Percentiles rank a stretch among this genome's conserved stretches.
Evolutionary conservation across 2,113 vertebrate species (phyloP).

Genomic region (Heliornis fulica): DNA sequence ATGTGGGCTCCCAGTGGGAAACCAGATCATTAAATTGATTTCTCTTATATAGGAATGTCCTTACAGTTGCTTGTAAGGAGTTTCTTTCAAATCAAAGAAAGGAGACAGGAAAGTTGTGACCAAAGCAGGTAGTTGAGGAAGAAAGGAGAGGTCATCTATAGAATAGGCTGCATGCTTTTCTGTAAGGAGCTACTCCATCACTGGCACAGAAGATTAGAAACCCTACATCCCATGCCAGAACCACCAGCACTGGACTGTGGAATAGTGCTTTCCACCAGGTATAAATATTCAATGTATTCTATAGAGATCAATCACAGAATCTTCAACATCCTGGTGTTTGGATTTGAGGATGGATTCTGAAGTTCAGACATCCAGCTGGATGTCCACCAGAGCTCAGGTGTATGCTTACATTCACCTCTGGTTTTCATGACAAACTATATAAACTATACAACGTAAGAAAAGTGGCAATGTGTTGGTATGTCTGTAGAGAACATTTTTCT

Average conservation of each 20-base stretch:
- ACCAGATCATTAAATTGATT: neutral
- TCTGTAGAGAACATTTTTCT: neutral
- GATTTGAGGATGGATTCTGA: neutral
- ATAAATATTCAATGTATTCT: neutral
- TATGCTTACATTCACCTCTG: neutral
- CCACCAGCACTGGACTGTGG: neutral
- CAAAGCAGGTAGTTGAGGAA: neutral
- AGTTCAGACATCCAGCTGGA: neutral
- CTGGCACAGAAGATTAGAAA: neutral
- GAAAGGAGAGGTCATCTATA: neutral
- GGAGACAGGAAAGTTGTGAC: neutral
- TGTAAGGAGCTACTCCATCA: fast-evolving
- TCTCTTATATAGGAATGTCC: neutral
- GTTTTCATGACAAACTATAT: neutral
- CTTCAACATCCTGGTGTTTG: neutral
- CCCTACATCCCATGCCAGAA: neutral
- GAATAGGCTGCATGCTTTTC: neutral
- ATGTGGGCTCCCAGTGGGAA: neutral
- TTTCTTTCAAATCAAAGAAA: neutral
- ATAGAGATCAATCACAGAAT: neutral
- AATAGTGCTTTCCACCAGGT: neutral
- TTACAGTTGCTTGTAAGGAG: neutral
- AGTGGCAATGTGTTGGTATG: neutral
- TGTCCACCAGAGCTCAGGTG: neutral
- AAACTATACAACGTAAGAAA: neutral